Evolutionary conservation across 2,888 invertebrate genomes (phyloP).

Genomic region (Dicycla oo): DNA sequence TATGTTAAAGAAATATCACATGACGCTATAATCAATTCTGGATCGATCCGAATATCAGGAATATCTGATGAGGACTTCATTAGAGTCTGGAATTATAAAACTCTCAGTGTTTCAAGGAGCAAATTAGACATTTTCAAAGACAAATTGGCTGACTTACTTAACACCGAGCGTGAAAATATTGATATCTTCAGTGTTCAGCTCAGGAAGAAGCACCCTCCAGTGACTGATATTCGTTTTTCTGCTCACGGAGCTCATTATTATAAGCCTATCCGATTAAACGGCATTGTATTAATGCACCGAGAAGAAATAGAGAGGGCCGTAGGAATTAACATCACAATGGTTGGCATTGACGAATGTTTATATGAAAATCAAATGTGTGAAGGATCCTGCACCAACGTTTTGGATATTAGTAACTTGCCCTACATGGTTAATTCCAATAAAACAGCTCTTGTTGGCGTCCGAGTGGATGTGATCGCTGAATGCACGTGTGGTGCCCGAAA

Average conservation of each 20-base stretch:
- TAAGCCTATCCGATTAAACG: constrained; percentile 98
- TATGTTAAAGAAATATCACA: constrained; percentile 98
- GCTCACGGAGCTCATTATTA: constrained; percentile 99
- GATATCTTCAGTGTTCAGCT: constrained; percentile 99
- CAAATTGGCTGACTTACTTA: constrained; percentile 96
- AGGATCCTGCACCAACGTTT: constrained; percentile 98
- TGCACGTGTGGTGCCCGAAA: constrained; percentile 98
- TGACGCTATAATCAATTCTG: constrained; percentile 98
- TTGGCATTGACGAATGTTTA: constrained; percentile 98
- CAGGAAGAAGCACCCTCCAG: constrained; percentile 95
- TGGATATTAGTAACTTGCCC: constrained; percentile 96
- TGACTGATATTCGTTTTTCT: constrained; percentile 98
- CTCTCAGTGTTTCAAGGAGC: constrained; percentile 95
- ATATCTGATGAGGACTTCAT: constrained; percentile 99
- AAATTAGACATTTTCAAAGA: constrained; percentile 97
- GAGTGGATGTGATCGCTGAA: constrained; percentile 97
- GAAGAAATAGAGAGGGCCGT: constrained; percentile 98
- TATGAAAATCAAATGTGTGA: constrained; percentile 99
- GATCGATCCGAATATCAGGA: constrained; percentile 97
- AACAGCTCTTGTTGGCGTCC: constrained; percentile 98
- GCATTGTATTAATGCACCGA: constrained; percentile 97
- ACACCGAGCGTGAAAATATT: constrained; percentile 96
- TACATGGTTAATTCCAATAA: constrained; percentile 99
- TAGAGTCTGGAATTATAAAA: constrained; percentile 97
- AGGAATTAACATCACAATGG: constrained; percentile 99